Conservation (phyloP, 2,113 vertebrate genomes). For the Elaphurus davidianus region DNA sequence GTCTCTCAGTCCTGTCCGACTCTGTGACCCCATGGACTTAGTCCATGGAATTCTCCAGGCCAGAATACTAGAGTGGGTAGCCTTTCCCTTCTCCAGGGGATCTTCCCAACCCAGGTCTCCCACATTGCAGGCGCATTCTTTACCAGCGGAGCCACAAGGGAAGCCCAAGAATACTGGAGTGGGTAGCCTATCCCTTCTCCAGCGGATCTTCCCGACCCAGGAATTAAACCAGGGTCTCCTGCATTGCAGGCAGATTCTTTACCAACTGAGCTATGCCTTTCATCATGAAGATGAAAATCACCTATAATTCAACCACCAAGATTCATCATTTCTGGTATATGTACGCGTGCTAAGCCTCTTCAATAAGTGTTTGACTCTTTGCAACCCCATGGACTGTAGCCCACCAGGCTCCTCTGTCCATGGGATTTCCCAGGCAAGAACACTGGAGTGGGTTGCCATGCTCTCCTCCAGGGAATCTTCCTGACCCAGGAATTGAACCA, state of each 20-base stretch:
- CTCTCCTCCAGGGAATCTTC: neutral
- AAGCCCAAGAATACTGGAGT: neutral
- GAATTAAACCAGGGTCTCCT: fast-evolving
- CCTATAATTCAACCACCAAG: neutral
- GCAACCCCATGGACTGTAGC: neutral
- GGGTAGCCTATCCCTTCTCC: neutral
- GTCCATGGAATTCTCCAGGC: neutral
- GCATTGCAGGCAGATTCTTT: neutral
- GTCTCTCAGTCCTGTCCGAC: neutral
- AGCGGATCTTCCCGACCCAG: neutral
- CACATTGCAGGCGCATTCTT: neutral
- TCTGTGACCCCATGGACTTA: neutral
- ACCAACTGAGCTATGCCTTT: neutral
- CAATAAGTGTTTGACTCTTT: neutral
- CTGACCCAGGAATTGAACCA: neutral
- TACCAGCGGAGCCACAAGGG: neutral
- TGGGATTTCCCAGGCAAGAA: neutral
- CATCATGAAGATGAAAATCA: neutral
- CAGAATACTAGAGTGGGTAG: neutral
- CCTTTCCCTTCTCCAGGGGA: neutral
- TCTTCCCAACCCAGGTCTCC: neutral
- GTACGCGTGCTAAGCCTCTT: neutral
- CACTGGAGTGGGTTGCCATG: neutral
- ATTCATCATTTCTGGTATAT: neutral
- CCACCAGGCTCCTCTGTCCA: neutral